Percentiles rank a stretch among this genome's conserved stretches.
Conservation (phyloP, 1,140 invertebrate genomes). For the Drosophila kohkoa region DNA sequence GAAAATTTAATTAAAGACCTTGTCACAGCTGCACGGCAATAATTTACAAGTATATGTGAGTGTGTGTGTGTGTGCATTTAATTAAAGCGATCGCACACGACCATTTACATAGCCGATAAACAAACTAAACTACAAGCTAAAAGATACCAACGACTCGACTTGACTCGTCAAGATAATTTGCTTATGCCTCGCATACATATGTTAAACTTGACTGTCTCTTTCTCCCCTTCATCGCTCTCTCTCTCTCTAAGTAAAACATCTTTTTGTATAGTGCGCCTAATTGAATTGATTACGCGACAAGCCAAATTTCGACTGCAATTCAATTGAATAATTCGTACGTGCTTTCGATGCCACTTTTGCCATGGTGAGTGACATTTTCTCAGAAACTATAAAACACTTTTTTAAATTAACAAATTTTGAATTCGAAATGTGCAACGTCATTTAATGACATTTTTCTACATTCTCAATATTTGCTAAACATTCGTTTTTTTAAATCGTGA, state of each 20-base stretch:
- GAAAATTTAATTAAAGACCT: conserved; percentile 75
- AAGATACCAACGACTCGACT: not conserved
- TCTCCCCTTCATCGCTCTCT: no score
- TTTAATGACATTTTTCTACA: no score
- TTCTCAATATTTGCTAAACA: no score
- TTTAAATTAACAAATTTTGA: no score
- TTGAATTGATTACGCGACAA: conserved; percentile 61
- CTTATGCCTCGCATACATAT: conserved; percentile 65
- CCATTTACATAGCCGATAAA: conserved; percentile 66
- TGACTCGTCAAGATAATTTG: conserved; percentile 57
- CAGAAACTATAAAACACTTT: not conserved
- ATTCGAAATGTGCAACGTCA: no score
- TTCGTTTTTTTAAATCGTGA: no score
- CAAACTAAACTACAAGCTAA: conserved; percentile 20
- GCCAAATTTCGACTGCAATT: conserved; percentile 32
- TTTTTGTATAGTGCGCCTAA: conserved; percentile 36
- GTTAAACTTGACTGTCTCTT: conserved; percentile 34
- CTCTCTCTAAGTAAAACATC: not conserved
- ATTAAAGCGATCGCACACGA: conserved; percentile 73
- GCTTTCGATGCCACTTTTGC: not conserved
- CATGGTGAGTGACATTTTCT: conserved; percentile 45
- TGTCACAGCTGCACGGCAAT: conserved; percentile 63
- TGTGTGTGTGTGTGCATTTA: conserved; percentile 65
- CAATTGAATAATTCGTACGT: conserved; percentile 12
- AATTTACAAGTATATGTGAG: conserved; percentile 44